Evolutionary conservation across 2,888 invertebrate genomes (phyloP).

Genomic region (Clivina fossor): DNA sequence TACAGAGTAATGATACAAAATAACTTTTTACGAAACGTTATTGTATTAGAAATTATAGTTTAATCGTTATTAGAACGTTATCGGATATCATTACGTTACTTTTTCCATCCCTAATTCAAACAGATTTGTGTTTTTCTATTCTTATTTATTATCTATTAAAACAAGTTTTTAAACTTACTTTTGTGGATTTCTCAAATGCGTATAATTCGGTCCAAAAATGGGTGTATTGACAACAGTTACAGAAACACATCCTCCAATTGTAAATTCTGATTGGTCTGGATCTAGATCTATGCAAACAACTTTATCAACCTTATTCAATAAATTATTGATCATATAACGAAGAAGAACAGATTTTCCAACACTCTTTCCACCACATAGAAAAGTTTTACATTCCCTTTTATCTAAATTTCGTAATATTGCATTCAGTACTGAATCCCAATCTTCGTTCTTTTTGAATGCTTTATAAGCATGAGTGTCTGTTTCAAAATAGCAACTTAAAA

Average conservation of each 20-base stretch:
- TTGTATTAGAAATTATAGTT: no score
- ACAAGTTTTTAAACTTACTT: conserved; percentile 59
- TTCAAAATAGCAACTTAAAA: conserved; percentile 22
- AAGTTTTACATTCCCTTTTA: conserved; percentile 47
- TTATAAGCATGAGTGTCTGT: conserved; percentile 8
- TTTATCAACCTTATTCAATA: conserved; percentile 56
- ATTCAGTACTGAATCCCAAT: neutral
- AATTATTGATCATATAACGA: conserved; percentile 72
- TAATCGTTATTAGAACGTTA: no score
- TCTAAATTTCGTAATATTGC: conserved; percentile 36
- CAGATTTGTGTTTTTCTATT: no score
- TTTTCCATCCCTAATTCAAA: no score
- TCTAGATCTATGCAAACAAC: conserved; percentile 84
- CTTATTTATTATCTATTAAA: conserved; percentile 24
- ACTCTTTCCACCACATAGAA: conserved; percentile 79
- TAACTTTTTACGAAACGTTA: no score
- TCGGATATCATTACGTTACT: no score
- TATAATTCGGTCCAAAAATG: conserved; percentile 77
- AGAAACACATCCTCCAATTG: conserved; percentile 79
- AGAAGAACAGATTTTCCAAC: conserved; percentile 85
- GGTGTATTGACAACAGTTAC: conserved; percentile 66
- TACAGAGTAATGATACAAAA: no score
- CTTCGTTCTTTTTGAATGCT: conserved; percentile 9
- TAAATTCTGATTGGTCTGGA: conserved; percentile 90
- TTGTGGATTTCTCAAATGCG: conserved; percentile 65